These are phyloP conservation scores for Melanotaenia boesemani DNA, from an alignment of 2,797 vertebrate genomes.

Conservation along the genomic window DNA sequence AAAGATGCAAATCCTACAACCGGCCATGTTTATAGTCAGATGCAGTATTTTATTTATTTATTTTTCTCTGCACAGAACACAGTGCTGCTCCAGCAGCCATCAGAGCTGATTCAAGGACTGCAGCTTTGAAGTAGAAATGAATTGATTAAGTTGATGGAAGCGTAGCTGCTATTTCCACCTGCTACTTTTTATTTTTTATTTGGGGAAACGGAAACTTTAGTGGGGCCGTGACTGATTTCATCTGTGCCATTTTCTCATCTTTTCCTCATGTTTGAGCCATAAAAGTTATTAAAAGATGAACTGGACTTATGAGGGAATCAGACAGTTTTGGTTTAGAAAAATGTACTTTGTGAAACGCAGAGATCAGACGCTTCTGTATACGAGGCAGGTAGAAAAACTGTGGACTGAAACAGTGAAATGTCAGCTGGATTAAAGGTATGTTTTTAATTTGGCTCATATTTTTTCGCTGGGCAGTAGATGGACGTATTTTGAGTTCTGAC, in stretches of 20 bases:
- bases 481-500: slow-evolving; percentile 23
- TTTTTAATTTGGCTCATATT: slow-evolving; percentile 18
- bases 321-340: slow-evolving; percentile 17
- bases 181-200: neutral
- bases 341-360: slow-evolving; percentile 25
- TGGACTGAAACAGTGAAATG: slow-evolving; percentile 7
- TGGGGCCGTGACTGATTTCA: neutral
- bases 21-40: neutral
- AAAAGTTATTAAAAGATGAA: slow-evolving; percentile 17
- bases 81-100: neutral
- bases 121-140: neutral
- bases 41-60: neutral
- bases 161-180: slow-evolving; percentile 17
- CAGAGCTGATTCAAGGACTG: neutral
- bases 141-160: slow-evolving; percentile 10
- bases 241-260: neutral
- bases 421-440: neutral
- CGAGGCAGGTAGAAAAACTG: slow-evolving; percentile 29
- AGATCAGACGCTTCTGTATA: slow-evolving; percentile 22
- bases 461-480: neutral
- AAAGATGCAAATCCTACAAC: neutral
- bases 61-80: neutral
- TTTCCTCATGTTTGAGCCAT: slow-evolving; percentile 48
- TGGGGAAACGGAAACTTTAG: neutral
- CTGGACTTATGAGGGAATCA: slow-evolving; percentile 6